Evolutionary conservation across 2,888 invertebrate species (phyloP), one percentile per base, ranked within the genome.

Genomic region (Drosophila paranaensis): DNA sequence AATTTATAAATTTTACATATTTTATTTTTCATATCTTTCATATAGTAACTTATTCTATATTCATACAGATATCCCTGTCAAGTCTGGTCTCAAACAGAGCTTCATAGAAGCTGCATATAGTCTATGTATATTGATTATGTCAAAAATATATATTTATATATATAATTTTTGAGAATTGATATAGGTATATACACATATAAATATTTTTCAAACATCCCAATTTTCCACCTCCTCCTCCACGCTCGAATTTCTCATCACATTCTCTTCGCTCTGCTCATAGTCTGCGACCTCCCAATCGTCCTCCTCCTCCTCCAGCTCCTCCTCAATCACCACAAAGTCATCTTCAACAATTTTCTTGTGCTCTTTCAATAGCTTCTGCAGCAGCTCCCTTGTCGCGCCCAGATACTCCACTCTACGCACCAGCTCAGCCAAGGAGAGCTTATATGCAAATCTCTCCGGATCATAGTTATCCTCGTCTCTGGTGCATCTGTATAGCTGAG

Each of bases 381-480:
- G 3, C 0, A 62, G 50, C 8, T 82, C 63, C 16, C 76, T 67
- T 2, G 82, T 86, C 1, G 67, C 82, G 4, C 72, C 80, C 13
- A 75, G 8, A 25, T 57, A 37, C n/a, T 60, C 51, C 5, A 70
- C 48, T 16, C 71, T 74, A 0, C 76, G 48, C 4, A 84, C 56
- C 2, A 92, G 65, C 11, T 74, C 54, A 1, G 54, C 46, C 5
- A 92, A 55, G 10, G 92, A 82, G 51, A 93, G 64, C 74, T 90
- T 90, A 60, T 84, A 91, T 0, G 68, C 66, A 39, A 85, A 72
- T 2, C 71, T 81, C 1, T 93, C 92, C 8, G 77, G 67, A 74
- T 93, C 93, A 70, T 89, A 93, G 80, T 90, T 93, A 50, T 87
- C 76, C 25, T 92, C 91, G 35, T 89, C 74, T n/a, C 74, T 74